These are phyloP conservation scores for western clawed frog (Xenopus tropicalis) DNA, from an alignment of 2,113 vertebrate genomes.

Conservation along the genomic window DNA sequence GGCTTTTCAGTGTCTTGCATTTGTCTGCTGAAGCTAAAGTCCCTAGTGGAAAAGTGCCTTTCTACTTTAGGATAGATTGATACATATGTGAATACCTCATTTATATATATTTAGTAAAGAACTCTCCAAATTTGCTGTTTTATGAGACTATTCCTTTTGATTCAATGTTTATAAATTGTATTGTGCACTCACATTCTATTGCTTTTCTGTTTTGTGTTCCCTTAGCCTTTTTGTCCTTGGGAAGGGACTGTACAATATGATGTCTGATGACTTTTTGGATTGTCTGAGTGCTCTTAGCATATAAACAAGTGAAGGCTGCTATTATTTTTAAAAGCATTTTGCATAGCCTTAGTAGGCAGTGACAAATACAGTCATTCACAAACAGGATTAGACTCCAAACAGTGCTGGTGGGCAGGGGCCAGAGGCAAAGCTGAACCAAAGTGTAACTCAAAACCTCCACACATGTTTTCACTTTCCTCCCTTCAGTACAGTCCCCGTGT, in stretches of 20 bases:
- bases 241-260: constrained; percentile 1
- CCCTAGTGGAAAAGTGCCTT: too few species aligned
- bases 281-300: constrained; percentile 54
- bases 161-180: too few species aligned
- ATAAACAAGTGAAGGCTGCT: constrained; percentile 54
- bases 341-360: constrained; percentile 53
- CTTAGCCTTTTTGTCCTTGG: not conserved
- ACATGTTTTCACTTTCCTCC: constrained; percentile 80
- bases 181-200: too few species aligned
- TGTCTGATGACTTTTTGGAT: constrained; percentile 51
- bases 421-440: constrained; percentile 62
- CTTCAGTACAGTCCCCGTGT: constrained; percentile 68
- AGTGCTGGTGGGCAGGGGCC: constrained; percentile 68
- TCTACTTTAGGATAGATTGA: too few species aligned
- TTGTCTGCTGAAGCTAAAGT: too few species aligned
- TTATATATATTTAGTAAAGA: too few species aligned
- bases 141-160: too few species aligned
- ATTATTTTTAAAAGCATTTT: constrained; percentile 60
- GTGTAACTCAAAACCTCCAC: constrained; percentile 74
- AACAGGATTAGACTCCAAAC: constrained; percentile 63
- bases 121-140: too few species aligned
- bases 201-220: not conserved
- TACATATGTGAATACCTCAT: too few species aligned
- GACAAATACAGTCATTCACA: constrained; percentile 66
- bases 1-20: too few species aligned